phyloP scores from a whole-genome alignment of 2,888 invertebrate species.

The Malthinus seriepunctatus region DNA sequence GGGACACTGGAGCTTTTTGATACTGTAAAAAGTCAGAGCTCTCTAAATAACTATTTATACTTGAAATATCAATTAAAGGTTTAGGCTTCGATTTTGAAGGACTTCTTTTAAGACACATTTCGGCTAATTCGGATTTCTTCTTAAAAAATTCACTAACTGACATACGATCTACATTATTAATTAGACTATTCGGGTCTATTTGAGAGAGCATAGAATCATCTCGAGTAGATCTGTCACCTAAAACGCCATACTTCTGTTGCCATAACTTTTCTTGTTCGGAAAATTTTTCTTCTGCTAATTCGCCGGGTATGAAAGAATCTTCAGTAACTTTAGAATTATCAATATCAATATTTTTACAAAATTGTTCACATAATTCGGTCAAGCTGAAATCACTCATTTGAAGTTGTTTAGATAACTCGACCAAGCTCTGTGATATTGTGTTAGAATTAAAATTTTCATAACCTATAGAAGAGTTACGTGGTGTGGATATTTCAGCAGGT shows the following conservation, averaged over 20 bases:
- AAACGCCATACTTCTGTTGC: slow-evolving; percentile 43
- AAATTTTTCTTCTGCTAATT: slow-evolving; percentile 51
- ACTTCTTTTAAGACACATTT: slow-evolving; percentile 38
- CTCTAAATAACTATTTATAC: neutral
- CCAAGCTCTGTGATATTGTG: slow-evolving; percentile 27
- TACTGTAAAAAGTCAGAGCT: neutral
- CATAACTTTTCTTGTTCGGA: slow-evolving; percentile 54
- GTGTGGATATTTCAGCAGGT: slow-evolving; percentile 42
- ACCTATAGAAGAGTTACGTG: slow-evolving; percentile 35
- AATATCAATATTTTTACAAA: slow-evolving; percentile 32
- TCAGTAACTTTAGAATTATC: slow-evolving; percentile 16
- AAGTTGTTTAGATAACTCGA: slow-evolving; percentile 38
- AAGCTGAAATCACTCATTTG: slow-evolving; percentile 39
- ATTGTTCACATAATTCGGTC: slow-evolving; percentile 38
- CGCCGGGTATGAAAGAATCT: slow-evolving; percentile 44
- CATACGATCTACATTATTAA: slow-evolving; percentile 39
- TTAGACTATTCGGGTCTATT: neutral
- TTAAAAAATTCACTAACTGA: slow-evolving; percentile 57
- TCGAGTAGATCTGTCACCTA: slow-evolving; percentile 13
- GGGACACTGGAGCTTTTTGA: neutral
- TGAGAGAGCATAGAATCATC: slow-evolving; percentile 11
- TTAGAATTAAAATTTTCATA: slow-evolving; percentile 1
- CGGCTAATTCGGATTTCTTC: slow-evolving; percentile 52
- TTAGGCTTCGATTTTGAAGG: slow-evolving; percentile 41
- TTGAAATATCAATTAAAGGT: slow-evolving; percentile 40